Conservation (phyloP, 1,140 invertebrate species). For the Pantala flavescens region DNA sequence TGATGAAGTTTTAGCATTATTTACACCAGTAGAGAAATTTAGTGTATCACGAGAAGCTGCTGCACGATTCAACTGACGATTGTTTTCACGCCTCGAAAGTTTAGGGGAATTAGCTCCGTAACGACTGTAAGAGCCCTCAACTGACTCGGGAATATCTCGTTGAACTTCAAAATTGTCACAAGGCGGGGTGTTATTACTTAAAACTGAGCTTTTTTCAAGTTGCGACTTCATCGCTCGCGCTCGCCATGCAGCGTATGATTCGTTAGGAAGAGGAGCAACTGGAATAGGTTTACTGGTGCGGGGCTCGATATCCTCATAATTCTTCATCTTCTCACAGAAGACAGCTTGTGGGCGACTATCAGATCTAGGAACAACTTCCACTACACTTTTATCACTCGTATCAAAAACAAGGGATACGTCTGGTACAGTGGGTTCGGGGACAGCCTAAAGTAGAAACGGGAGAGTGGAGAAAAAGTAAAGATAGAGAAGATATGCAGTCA, state of each 20-base stretch:
- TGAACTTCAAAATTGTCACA: not conserved
- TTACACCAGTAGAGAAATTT: no score
- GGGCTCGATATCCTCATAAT: not conserved
- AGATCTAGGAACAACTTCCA: not conserved
- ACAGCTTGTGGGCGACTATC: not conserved
- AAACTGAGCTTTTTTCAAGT: not conserved
- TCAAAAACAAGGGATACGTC: not conserved
- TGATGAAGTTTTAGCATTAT: no score
- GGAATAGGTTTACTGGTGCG: not conserved
- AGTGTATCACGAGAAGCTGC: no score
- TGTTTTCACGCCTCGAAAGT: not conserved
- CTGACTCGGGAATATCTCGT: not conserved
- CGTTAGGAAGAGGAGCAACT: not conserved
- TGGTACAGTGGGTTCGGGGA: not conserved
- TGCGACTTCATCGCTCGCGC: not conserved
- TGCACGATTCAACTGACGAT: not conserved
- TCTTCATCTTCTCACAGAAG: not conserved
- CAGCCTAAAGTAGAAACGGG: not conserved
- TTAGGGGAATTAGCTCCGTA: not conserved
- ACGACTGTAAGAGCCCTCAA: not conserved
- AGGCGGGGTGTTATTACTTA: not conserved
- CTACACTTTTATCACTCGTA: not conserved
- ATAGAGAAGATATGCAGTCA: no score
- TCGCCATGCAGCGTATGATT: not conserved
- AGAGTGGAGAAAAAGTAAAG: no score